phyloP scores from a whole-genome alignment of 2,797 vertebrate species.

The Calcarius lapponicus region DNA sequence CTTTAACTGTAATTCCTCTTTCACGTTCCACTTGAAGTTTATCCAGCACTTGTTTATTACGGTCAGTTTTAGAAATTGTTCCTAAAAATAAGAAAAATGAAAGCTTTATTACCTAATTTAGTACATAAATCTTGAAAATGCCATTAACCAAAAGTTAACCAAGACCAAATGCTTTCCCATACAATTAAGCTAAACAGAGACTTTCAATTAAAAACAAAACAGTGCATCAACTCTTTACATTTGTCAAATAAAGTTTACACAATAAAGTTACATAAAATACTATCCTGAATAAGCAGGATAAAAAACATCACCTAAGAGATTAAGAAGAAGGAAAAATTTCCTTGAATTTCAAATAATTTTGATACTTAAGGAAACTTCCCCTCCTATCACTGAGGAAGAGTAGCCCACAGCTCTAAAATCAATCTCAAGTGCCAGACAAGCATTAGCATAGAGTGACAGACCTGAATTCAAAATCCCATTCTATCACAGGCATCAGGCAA shows the following conservation, averaged over 20 bases:
- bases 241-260: background rate
- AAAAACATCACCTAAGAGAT: background rate
- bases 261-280: background rate
- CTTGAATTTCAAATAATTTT: background rate
- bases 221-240: background rate
- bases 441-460: background rate
- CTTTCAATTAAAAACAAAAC: background rate
- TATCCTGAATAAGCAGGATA: background rate
- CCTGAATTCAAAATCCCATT: background rate
- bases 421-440: accelerated
- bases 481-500: background rate
- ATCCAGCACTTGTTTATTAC: constrained; percentile 96
- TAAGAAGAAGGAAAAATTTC: background rate
- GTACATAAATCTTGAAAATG: background rate
- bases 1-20: constrained; percentile 97
- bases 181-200: background rate
- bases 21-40: constrained; percentile 97
- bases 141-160: background rate
- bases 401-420: background rate
- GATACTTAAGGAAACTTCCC: background rate
- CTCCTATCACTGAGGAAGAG: background rate
- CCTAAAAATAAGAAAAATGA: constrained; percentile 76
- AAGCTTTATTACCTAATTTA: background rate
- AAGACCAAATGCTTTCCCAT: background rate
- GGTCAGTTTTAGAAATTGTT: constrained; percentile 87